These are phyloP conservation scores for Ovis canadensis DNA, from an alignment of 2,113 vertebrate genomes.

Conservation along the genomic window DNA sequence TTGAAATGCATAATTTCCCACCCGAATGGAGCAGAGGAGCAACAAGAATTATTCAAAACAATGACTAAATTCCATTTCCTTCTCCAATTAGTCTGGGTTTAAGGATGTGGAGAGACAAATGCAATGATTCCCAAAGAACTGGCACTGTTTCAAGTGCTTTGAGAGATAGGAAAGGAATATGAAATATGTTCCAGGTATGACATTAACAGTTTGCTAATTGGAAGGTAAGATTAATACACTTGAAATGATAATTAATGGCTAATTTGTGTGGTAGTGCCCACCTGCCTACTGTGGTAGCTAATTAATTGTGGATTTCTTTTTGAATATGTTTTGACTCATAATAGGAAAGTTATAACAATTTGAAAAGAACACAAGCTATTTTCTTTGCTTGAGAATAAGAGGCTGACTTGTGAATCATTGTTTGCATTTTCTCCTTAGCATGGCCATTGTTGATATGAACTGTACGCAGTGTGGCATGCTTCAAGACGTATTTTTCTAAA, in stretches of 20 bases:
- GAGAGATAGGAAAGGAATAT: background rate
- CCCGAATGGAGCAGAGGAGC: background rate
- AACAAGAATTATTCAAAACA: constrained; percentile 38
- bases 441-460: background rate
- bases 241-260: constrained; percentile 6
- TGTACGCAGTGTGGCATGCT: fast-evolving
- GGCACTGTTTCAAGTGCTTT: background rate
- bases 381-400: background rate
- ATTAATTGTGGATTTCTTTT: constrained; percentile 2
- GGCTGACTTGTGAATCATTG: background rate
- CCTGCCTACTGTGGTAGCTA: background rate
- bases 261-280: background rate
- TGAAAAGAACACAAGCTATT: background rate
- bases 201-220: background rate
- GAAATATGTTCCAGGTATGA: background rate
- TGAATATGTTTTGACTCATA: background rate
- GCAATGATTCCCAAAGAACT: background rate
- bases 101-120: constrained; percentile 9
- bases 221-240: background rate
- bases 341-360: background rate
- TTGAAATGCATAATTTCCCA: constrained; percentile 57
- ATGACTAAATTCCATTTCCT: constrained; percentile 36
- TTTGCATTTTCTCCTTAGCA: background rate
- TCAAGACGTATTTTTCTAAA: background rate
- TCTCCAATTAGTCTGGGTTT: constrained; percentile 44